phyloP scores from a whole-genome alignment of 2,797 vertebrate genomes.

The Steatocranus sp. region DNA sequence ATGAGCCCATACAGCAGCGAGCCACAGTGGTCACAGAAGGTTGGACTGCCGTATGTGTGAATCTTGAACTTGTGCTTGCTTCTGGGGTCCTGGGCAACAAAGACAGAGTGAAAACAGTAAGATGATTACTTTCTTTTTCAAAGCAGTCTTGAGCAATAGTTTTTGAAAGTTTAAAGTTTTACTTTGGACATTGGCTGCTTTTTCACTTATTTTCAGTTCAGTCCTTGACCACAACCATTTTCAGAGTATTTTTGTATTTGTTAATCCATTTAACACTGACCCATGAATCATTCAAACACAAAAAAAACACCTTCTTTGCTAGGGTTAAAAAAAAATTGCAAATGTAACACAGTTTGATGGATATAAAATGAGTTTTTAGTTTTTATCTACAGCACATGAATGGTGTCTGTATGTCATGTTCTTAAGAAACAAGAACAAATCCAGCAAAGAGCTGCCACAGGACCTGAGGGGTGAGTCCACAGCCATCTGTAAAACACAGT shows the following conservation, averaged over 20 bases:
- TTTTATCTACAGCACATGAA: too few species aligned
- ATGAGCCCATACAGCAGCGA: constrained; percentile 94
- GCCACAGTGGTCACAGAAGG: constrained; percentile 97
- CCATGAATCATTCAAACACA: background rate
- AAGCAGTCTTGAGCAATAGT: background rate
- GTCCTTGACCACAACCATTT: background rate
- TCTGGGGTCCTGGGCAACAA: constrained; percentile 85
- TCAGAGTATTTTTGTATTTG: background rate
- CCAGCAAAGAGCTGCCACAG: background rate
- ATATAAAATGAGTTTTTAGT: background rate
- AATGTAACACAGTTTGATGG: background rate
- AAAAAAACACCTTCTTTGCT: background rate
- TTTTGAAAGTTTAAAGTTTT: background rate
- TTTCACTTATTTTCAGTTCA: background rate
- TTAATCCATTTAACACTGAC: background rate
- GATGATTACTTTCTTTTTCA: background rate
- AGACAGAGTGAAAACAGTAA: background rate
- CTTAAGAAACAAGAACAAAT: background rate
- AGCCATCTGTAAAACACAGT: background rate
- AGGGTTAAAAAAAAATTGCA: too few species aligned
- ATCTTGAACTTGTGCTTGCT: constrained; percentile 99
- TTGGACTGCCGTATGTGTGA: constrained; percentile 94
- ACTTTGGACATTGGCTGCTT: background rate
- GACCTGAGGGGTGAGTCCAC: background rate
- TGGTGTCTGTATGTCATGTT: too few species aligned